A percentile compares a stretch with the other conserved stretches of the same genome.
These are phyloP conservation scores for Globia sparganii DNA, from an alignment of 2,888 invertebrate genomes.

Conservation along the genomic window DNA sequence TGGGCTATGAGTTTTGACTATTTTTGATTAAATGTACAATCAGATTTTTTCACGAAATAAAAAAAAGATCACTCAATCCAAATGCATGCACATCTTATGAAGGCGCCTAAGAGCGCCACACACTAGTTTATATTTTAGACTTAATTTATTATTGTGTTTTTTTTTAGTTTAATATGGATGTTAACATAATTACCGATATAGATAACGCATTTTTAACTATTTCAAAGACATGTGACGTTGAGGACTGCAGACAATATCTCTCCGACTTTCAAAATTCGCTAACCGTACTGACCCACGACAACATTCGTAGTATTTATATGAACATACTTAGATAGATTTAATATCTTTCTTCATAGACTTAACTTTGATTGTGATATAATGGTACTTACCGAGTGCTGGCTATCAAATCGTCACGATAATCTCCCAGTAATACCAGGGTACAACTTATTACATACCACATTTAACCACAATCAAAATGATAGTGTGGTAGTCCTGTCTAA, in stretches of 20 bases:
- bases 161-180: too few species aligned
- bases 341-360: not conserved
- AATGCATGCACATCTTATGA: too few species aligned
- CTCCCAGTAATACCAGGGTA: not conserved
- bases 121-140: too few species aligned
- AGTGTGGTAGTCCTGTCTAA: not conserved
- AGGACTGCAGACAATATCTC: not conserved
- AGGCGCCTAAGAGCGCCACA: too few species aligned
- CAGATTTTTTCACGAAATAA: too few species aligned
- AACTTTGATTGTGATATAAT: not conserved
- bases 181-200: not conserved
- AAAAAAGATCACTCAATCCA: too few species aligned
- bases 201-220: not conserved
- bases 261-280: not conserved
- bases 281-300: conserved; percentile 1
- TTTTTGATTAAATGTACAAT: too few species aligned
- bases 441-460: not conserved
- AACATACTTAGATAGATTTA: not conserved
- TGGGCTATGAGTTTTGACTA: too few species aligned
- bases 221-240: not conserved
- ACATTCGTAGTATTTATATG: conserved; percentile 2
- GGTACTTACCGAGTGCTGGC: not conserved
- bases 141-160: not conserved
- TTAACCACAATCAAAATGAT: not conserved
- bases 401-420: not conserved